These are phyloP conservation scores for Eurytoma californica DNA, from an alignment of 2,888 invertebrate species.

Conservation along the genomic window DNA sequence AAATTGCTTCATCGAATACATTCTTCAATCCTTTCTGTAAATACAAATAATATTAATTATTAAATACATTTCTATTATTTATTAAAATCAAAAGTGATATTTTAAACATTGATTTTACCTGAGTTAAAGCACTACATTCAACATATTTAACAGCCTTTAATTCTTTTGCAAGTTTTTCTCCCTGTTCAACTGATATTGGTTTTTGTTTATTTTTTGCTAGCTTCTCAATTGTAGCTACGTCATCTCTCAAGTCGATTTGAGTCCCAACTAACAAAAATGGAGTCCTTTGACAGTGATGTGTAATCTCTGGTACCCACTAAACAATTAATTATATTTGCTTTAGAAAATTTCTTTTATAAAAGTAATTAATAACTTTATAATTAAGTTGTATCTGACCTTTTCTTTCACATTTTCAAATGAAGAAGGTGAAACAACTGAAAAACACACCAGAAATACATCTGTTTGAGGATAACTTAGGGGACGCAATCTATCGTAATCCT, in stretches of 20 bases:
- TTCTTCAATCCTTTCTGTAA: slow-evolving; percentile 97
- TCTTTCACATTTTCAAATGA: slow-evolving; percentile 99
- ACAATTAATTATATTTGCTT: slow-evolving; percentile 62
- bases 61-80: neutral
- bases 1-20: slow-evolving; percentile 98
- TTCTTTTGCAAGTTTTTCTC: slow-evolving; percentile 97
- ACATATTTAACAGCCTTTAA: slow-evolving; percentile 99
- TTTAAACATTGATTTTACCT: slow-evolving; percentile 77
- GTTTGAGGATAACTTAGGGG: slow-evolving; percentile 99
- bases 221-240: slow-evolving; percentile 94
- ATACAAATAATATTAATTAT: slow-evolving; percentile 38
- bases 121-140: slow-evolving; percentile 98
- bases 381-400: slow-evolving; percentile 80
- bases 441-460: slow-evolving; percentile 99
- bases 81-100: neutral
- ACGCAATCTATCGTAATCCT: slow-evolving; percentile 97
- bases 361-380: slow-evolving; percentile 45
- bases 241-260: slow-evolving; percentile 98
- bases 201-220: slow-evolving; percentile 99
- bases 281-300: slow-evolving; percentile 99
- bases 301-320: slow-evolving; percentile 99
- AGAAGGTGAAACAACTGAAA: slow-evolving; percentile 98
- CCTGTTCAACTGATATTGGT: slow-evolving; percentile 96
- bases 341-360: slow-evolving; percentile 20
- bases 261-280: slow-evolving; percentile 98